Conservation (phyloP, 2,113 vertebrate species). For the Strigops habroptila region DNA sequence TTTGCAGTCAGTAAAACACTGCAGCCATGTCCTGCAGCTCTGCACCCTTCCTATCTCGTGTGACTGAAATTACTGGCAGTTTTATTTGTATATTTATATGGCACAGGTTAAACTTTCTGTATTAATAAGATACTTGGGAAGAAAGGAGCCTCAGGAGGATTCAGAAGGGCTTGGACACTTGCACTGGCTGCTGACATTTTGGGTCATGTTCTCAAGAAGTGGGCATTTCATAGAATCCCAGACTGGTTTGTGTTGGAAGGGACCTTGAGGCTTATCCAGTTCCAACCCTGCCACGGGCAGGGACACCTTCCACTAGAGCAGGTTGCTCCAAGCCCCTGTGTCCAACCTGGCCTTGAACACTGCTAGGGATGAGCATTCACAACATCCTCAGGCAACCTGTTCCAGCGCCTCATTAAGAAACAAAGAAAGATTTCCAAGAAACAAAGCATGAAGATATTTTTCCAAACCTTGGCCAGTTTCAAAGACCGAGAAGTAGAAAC, state of each 20-base stretch:
- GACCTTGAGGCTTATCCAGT: too few relatives aligned
- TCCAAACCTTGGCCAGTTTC: neutral
- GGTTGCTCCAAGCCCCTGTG: too few relatives aligned
- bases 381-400: neutral
- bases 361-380: neutral
- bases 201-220: neutral
- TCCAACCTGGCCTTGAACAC: neutral
- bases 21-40: neutral
- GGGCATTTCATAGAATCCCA: neutral
- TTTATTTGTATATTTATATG: neutral
- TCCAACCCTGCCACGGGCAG: too few relatives aligned
- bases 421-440: neutral
- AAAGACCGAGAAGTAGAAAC: neutral
- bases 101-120: neutral
- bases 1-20: neutral
- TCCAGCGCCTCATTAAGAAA: neutral
- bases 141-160: neutral
- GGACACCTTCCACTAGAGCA: too few relatives aligned
- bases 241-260: too few relatives aligned
- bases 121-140: neutral
- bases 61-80: neutral
- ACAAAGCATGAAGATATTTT: neutral
- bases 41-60: neutral
- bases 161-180: neutral
- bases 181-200: neutral